Base-by-base conservation (phyloP, 1,140 invertebrate genomes). In the Penaeus chinensis region DNA sequence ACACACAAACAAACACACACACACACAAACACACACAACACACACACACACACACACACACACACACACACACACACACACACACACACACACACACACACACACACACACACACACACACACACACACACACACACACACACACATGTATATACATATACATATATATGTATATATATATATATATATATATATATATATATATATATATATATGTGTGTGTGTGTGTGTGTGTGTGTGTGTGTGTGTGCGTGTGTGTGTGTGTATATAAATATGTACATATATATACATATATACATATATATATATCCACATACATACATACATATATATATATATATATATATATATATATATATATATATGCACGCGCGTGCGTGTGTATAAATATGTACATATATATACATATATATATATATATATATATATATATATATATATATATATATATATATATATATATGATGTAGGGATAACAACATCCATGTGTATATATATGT, bases 161-260 rank as follows among this genome's bases (percentile, higher is more conserved):
- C 11, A 74, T 24, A 74, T 0, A 74, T 2, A 74, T 2, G 37
- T 16, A 74, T 11, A 74, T 20, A 74, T 32, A 74, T 18, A 74
- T 18, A 74, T 32, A 74, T 20, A 74, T 27, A 11, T 20, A 74
- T 32, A 32, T 16, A 32, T 32, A 22, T 32, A 74, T 32, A 74
- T 32, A 74, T 16, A 74, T 74, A 74, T 74, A 74, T 37, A 74
- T 74, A 74, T 74, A 32, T 74, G 32, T 74, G 32, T 74, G 32
- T 74, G 8, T 74, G 27, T 24, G 27, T 71, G 19, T 27, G 27
- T 65, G 18, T 42, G 18, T 63, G 22, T 81, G 32, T 65, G 32
- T 81, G 20, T 65, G 5, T 63, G 11, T 80, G 18, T 80, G 18
- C 62, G 18, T 80, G 18, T 80, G 18, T 80, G 24, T 80, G 24